A percentile compares a stretch with the other conserved stretches of the same genome.
These are phyloP conservation scores for Corydoras sp. DNA, from an alignment of 2,113 vertebrate species.

Conservation along the genomic window DNA sequence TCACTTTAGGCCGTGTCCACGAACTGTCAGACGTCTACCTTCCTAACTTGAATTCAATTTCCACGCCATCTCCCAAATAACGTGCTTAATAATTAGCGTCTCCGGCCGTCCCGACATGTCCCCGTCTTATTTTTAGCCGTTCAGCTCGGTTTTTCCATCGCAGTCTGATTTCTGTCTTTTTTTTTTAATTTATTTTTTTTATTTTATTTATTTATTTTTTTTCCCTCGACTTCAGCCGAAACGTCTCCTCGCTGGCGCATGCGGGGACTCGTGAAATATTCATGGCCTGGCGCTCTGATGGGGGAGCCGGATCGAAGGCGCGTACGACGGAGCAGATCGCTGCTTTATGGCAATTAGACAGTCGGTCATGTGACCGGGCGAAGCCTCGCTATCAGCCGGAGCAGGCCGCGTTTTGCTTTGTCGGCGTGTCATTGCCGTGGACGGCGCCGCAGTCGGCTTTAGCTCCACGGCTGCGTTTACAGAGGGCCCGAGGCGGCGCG, in stretches of 20 bases:
- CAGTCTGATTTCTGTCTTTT: no score
- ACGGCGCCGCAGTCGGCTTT: conserved; percentile 14
- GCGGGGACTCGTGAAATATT: conserved; percentile 26
- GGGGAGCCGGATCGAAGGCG: conserved; percentile 24
- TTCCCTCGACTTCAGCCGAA: conserved; percentile 17
- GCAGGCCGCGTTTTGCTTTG: conserved; percentile 14
- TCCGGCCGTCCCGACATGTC: no score
- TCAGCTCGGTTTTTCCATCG: no score
- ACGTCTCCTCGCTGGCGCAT: conserved; percentile 2
- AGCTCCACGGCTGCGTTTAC: conserved; percentile 29
- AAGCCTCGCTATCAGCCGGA: conserved; percentile 1
- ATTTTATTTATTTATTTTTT: no score
- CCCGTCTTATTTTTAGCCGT: no score
- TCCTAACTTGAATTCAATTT: no score
- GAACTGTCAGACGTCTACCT: no score
- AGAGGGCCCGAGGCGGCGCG: conserved; percentile 18
- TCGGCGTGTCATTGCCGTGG: conserved; percentile 34
- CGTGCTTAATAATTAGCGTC: no score
- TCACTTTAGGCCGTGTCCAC: no score
- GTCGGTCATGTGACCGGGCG: background rate
- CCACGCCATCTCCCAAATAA: no score
- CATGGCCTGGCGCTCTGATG: conserved; percentile 1
- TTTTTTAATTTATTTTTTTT: no score
- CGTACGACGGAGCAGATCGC: conserved; percentile 8
- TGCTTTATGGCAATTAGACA: conserved; percentile 24